A percentile compares a stretch with the other conserved stretches of the same genome.
Conservation (phyloP, 2,797 vertebrate genomes). For the Podarcis lilfordi region DNA sequence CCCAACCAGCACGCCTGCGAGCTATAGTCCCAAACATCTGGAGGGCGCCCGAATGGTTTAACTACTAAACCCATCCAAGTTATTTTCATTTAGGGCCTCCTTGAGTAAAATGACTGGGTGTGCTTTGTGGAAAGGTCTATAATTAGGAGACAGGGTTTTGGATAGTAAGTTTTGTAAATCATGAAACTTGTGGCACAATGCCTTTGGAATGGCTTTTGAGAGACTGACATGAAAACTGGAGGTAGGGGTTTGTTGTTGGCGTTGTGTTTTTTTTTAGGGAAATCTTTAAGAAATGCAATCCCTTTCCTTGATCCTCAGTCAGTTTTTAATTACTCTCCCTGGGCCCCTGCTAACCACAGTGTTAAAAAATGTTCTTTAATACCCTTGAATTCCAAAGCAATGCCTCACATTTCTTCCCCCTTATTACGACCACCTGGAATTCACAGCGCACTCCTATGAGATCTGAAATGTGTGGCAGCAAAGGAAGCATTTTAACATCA, state of each 20-base stretch:
- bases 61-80: slow-evolving; percentile 30
- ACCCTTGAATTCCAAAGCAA: slow-evolving; percentile 66
- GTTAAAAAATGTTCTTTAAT: slow-evolving; percentile 53
- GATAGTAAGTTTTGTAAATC: slow-evolving; percentile 60
- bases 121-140: slow-evolving; percentile 52
- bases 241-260: background rate
- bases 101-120: slow-evolving; percentile 52
- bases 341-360: slow-evolving; percentile 51
- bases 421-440: slow-evolving; percentile 66
- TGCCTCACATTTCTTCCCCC: slow-evolving; percentile 50
- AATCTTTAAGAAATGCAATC: slow-evolving; percentile 48
- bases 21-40: too few relatives aligned
- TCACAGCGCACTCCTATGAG: slow-evolving; percentile 37
- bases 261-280: slow-evolving; percentile 26
- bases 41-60: too few relatives aligned
- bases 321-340: slow-evolving; percentile 58
- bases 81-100: slow-evolving; percentile 49
- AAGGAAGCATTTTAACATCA: slow-evolving; percentile 45
- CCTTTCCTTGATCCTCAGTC: slow-evolving; percentile 58
- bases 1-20: too few relatives aligned
- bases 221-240: slow-evolving; percentile 50
- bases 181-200: slow-evolving; percentile 55
- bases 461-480: slow-evolving; percentile 38
- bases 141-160: slow-evolving; percentile 60
- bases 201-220: slow-evolving; percentile 59